Base-by-base conservation (phyloP, 2,888 invertebrate genomes). In the Osmoderma eremita region DNA sequence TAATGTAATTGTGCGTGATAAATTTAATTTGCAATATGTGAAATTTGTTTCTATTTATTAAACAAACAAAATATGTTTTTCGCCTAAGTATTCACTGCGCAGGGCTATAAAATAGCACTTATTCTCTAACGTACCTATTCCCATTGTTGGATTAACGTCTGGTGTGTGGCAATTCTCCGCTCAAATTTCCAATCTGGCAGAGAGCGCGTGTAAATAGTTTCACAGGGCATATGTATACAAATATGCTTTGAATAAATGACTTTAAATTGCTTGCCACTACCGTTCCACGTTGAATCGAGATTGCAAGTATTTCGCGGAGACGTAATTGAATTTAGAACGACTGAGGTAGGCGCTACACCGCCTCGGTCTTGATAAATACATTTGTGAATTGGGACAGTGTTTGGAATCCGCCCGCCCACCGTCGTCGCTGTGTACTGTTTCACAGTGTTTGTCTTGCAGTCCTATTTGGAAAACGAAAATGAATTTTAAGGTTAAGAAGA, bases 401-500 rank as follows among this genome's bases (percentile, higher is more conserved):
- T 6, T 3, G 20, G 38, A 6, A 39, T 41, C 22, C 56, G n/a
- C 20, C 15, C 18, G 8, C 3, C 12, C 20, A 48, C 1, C 30
- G 10, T 15, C 18, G 22, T 56, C 15, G 20, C n/a, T 56, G 39
- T 42, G 13, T 13, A 22, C 58, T 30, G 30, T 30, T 5, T 1
- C 30, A 30, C 8, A 30, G 30, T 30, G 45, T 42, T 45, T 58
- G 58, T 30, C 30, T 42, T 30, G 18, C 13, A n/a, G 10, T 1
- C 8, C 3, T 17, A 6, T 20, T 58, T 24, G 24, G 12, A 30
- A 15, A 45, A 45, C 22, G 24, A 45, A 58, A 58, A 58, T 45
- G 45, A 58, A 58, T 58, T 45, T 45, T 45, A 58, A 58, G 58
- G 58, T 58, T 24, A 58, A 45, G 30, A 45, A 65, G 56, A 49